Evolutionary conservation across 2,888 invertebrate genomes (phyloP), one percentile per base, ranked within the genome.

Genomic region (Lithosia quadra): DNA sequence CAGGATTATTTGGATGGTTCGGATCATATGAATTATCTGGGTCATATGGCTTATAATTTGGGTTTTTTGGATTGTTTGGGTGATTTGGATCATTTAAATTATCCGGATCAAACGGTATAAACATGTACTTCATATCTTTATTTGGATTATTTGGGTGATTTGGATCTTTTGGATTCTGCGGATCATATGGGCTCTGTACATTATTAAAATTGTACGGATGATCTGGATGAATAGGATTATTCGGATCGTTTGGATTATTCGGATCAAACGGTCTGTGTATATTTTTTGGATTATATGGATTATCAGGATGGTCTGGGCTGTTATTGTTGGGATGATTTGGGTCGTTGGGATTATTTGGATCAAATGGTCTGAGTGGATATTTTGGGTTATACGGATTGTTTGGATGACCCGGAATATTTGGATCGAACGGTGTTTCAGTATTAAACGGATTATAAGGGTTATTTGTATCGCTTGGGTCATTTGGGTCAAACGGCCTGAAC

Each of bases 321-420:
- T 53, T 63, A 33, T 63, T 63, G 33, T 63, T 63, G 1, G 62
- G 62, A 53, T 63, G 62, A 53, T 63, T 63, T 18, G 62, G 62
- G 53, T 63, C 53, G 33, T 28, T 63, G 7, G 62, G 62, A 21
- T 63, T 28, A 53, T 33, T 15, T 5, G 62, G 62, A 53, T 63
- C 53, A 13, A 63, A 63, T 1, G 62, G 62, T 21, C 62, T 28
- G 1, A 28, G 7, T 43, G 49, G 62, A 24, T 33, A 33, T 63
- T 63, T 63, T 24, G 62, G n/a, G 33, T 63, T 63, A 21, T 11
- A 63, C 13, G 53, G 53, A 21, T 62, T 62, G 24, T 62, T 62
- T 10, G 49, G 49, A 49, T 49, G 49, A 33, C 43, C 49, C 5
- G 62, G 62, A 3, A 49, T n/a, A 39, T 33, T 62, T 33, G 49